Evolutionary conservation across 2,888 invertebrate species (phyloP).

Genomic region (Leucozona laternaria): DNA sequence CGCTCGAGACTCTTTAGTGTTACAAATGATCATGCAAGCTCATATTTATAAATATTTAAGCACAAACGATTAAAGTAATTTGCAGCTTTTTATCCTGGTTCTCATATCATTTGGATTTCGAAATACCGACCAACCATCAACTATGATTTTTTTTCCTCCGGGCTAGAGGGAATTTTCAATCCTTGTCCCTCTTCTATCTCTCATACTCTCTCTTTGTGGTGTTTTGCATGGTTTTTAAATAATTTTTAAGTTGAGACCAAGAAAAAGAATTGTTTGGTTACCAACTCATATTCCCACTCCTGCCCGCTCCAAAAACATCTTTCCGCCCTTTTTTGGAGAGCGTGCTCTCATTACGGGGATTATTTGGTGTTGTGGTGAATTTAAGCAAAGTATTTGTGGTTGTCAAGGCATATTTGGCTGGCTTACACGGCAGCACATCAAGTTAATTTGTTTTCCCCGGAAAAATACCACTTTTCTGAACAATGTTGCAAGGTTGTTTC

Average conservation of each 20-base stretch:
- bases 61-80: conserved; percentile 75
- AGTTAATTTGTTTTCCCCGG: conserved; percentile 42
- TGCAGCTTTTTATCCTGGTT: conserved; percentile 72
- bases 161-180: neutral
- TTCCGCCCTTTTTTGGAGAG: neutral
- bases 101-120: conserved; percentile 52
- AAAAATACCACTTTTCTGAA: conserved; percentile 34
- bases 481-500: conserved; percentile 45
- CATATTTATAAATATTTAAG: conserved; percentile 74
- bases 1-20: conserved; percentile 66
- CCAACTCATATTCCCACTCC: neutral
- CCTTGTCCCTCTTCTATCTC: neutral
- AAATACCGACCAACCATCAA: neutral
- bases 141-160: neutral
- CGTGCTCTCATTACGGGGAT: neutral
- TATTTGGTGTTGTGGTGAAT: neutral
- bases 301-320: neutral
- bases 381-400: neutral
- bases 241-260: neutral
- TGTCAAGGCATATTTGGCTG: conserved; percentile 28
- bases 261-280: neutral
- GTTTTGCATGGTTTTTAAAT: neutral
- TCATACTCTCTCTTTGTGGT: neutral
- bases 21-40: conserved; percentile 74
- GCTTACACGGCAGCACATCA: conserved; percentile 49